A percentile compares a stretch with the other conserved stretches of the same genome.
phyloP scores from a whole-genome alignment of 2,888 invertebrate species.

The Amorpha juglandis region DNA sequence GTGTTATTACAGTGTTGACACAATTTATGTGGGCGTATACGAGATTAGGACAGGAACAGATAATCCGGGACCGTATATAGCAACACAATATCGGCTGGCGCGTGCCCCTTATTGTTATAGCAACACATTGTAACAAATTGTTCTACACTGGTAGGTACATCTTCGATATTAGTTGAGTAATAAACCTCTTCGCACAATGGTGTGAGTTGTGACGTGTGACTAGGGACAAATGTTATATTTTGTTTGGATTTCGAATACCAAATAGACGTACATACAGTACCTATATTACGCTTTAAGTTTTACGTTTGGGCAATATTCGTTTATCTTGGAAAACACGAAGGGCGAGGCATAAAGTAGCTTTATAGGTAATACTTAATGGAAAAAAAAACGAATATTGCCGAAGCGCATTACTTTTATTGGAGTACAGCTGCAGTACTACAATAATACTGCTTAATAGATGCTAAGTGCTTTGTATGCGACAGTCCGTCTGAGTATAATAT shows the following conservation, averaged over 20 bases:
- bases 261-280: neutral
- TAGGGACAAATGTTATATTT: neutral
- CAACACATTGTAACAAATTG: slow-evolving; percentile 10
- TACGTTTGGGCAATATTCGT: too few species aligned
- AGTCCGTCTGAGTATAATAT: too few species aligned
- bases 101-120: slow-evolving; percentile 39
- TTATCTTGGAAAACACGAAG: too few species aligned
- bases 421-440: too few species aligned
- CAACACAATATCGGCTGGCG: slow-evolving; percentile 38
- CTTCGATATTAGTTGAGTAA: slow-evolving; percentile 8
- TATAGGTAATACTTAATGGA: too few species aligned
- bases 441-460: too few species aligned
- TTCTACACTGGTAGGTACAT: neutral
- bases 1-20: slow-evolving; percentile 56
- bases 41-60: slow-evolving; percentile 53
- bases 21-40: slow-evolving; percentile 64
- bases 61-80: slow-evolving; percentile 34
- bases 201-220: neutral
- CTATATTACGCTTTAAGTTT: too few species aligned
- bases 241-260: neutral
- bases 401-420: too few species aligned
- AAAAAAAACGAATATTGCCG: too few species aligned
- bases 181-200: slow-evolving; percentile 13
- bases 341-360: too few species aligned
- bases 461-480: too few species aligned